Base-by-base conservation (phyloP, 1,140 invertebrate genomes). In the Triops cancriformis region DNA sequence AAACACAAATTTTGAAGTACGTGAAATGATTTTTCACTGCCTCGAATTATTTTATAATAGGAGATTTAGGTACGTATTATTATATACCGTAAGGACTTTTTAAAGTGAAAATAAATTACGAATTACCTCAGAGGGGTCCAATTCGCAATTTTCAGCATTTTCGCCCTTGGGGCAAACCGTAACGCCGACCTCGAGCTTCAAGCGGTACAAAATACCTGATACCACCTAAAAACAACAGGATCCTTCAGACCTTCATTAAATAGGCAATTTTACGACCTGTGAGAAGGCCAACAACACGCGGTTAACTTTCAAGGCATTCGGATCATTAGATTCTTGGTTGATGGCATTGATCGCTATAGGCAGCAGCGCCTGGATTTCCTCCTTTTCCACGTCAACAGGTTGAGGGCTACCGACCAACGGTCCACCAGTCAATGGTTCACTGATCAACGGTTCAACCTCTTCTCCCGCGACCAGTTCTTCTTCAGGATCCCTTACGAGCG, bases 381-480 rank as follows among this genome's bases (percentile, higher is more conserved):
- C n/a, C 73, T 80, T 78, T 28, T 81, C 77, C 12, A 76, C 28
- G 72, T 82, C 79, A 5, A 80, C 76, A 5, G 80, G 80, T 23
- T 11, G 12, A 9, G 80, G 72, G 74, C 80, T 81, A 28, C 82
- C 82, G 12, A 74, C 1, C 41, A 80, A 82, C 1, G 79, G 73
- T 7, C 79, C 73, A 45, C 31, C n/a, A n/a, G n/a, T n/a, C n/a
- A n/a, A n/a, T n/a, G n/a, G n/a, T n/a, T n/a, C n/a, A 28, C 82
- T 81, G 12, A 74, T 0, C 41, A 80, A 82, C 1, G 79, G 73
- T 7, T 79, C 73, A 45, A 31, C 74, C 0, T 77, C 41, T 26
- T 75, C 74, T 3, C 77, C 74, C 31, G 78, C 27, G 26, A 0
- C 26, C 11, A 88, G 88, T 74, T 87, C 87, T 12, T 86, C 86